These are phyloP conservation scores for Procambarus virginalis DNA, from an alignment of 1,140 invertebrate species.

Conservation along the genomic window DNA sequence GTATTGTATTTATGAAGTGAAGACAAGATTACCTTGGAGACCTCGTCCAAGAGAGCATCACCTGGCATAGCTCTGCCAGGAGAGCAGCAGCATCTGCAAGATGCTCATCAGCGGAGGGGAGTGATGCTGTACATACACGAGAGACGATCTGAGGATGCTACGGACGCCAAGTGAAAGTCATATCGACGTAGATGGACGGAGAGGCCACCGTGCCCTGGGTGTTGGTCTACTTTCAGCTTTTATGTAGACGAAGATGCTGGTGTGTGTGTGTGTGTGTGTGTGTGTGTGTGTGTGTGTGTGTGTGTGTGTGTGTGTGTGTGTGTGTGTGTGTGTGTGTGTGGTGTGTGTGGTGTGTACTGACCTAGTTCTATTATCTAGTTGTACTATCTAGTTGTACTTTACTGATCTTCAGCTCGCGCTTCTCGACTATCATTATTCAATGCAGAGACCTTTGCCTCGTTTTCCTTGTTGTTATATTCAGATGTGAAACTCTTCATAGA, in stretches of 20 bases:
- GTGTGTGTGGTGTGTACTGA: not conserved
- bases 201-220: not conserved
- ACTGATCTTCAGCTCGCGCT: too few relatives aligned
- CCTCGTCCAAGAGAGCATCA: not conserved
- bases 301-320: conserved; percentile 13
- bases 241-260: not conserved
- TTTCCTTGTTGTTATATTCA: too few relatives aligned
- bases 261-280: conserved; percentile 8
- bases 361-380: too few relatives aligned
- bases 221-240: not conserved
- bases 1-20: too few relatives aligned
- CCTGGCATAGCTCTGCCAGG: not conserved
- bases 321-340: not conserved
- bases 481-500: too few relatives aligned
- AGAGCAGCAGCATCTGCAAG: not conserved
- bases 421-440: too few relatives aligned
- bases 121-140: not conserved
- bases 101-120: not conserved
- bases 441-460: too few relatives aligned
- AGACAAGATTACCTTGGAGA: not conserved
- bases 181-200: not conserved
- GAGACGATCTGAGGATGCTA: not conserved
- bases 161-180: not conserved
- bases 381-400: too few relatives aligned
- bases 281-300: conserved; percentile 20